Base-by-base conservation (phyloP, 2,113 vertebrate species). In the Glareola pratincola region DNA sequence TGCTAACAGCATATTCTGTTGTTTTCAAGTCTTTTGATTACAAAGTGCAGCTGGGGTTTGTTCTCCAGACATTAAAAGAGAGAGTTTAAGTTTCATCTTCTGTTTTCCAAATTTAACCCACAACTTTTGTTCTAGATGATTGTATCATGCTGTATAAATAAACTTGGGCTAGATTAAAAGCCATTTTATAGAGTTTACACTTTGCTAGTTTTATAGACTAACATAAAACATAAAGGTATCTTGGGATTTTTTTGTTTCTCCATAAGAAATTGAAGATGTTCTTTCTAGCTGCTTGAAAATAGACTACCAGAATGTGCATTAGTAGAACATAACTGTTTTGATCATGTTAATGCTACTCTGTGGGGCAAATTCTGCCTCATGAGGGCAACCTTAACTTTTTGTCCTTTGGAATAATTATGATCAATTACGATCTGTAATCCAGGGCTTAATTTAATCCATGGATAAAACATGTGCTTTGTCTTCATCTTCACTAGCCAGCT, bases 91-190 rank as follows among this genome's bases (percentile, higher is more conserved):
- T 90, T 94, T 95, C 54, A 15, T 83, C 79, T 80, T 83, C 53
- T 77, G 47, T 78, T 93, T 93, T 91, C 47, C 72, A 72, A 59
- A 51, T 80, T 59, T 85, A 91, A 92, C 37, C 72, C 83, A 47
- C 37, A 77, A 14, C 54, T 45, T 75, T 92, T 96, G 54, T 91
- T 86, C 75, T 88, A 86, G 75, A 84, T 94, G 63, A 67, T 93
- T 71, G 56, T 84, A 79, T 85, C 68, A 60, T 36, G 7, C 39
- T 37, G 53, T 68, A 68, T 29, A 92, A 96, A 89, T 80, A 90
- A 97, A 93, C 82, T 89, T 88, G 63, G 86, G 73, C 47, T 89
- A 93, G 88, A 96, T 96, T 92, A 96, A 95, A 96, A 96, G 91
- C 68, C 43, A 60, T 95, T 95, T 96, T 71, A 92, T 91, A 50